These are phyloP conservation scores for Cataglyphis hispanica DNA, from an alignment of 1,140 invertebrate genomes.

Conservation along the genomic window DNA sequence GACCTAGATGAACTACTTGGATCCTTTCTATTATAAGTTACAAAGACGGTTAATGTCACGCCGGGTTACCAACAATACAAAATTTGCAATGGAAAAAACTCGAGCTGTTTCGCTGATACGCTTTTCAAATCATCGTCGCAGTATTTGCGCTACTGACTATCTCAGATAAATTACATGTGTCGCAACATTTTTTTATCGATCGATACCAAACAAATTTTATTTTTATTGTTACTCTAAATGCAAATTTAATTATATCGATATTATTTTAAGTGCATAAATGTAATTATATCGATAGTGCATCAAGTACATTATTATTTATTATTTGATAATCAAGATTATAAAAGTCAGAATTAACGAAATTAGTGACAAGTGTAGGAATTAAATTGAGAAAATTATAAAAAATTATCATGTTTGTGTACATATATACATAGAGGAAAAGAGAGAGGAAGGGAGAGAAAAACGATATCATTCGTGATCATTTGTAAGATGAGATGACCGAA, in stretches of 20 bases:
- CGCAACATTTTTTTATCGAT: neutral
- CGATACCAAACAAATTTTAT: neutral
- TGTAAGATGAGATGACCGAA: neutral
- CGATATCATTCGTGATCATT: neutral
- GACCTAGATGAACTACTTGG: neutral
- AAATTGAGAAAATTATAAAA: neutral
- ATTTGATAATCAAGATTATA: neutral
- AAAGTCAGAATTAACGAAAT: neutral
- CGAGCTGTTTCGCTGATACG: neutral
- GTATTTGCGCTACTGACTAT: too few species aligned
- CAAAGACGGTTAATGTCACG: conserved; percentile 68
- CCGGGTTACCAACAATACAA: conserved; percentile 78
- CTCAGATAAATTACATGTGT: conserved; percentile 14
- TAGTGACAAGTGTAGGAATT: neutral
- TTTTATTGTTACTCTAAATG: too few species aligned
- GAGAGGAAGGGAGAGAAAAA: neutral
- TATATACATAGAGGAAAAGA: too few species aligned
- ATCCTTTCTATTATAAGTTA: neutral
- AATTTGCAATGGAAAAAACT: conserved; percentile 79
- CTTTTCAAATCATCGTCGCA: conserved; percentile 17
- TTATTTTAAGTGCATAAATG: neutral
- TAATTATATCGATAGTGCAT: neutral
- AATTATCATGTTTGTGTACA: neutral
- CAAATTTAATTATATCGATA: neutral
- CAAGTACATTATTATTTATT: too few species aligned